These are phyloP conservation scores for Tiphia femorata DNA, from an alignment of 2,888 invertebrate species.

Conservation along the genomic window DNA sequence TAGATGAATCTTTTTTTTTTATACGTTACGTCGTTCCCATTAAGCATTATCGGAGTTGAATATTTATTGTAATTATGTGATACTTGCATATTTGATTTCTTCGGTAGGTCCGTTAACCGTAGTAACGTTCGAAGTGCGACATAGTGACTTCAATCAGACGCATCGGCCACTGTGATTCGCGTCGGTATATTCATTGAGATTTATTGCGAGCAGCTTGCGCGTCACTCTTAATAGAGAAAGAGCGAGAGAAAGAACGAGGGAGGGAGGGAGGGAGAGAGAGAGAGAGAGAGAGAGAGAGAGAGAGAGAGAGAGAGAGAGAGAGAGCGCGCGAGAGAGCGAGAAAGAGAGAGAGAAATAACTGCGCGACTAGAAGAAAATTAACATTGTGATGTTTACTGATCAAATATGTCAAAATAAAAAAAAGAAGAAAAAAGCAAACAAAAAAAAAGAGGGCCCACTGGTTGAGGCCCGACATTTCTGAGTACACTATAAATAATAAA, in stretches of 20 bases:
- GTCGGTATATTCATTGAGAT: not conserved
- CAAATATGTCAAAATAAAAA: conserved; percentile 59
- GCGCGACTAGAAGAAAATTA: conserved; percentile 56
- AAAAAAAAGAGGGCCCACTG: conserved; percentile 60
- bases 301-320: not conserved
- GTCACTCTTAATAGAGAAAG: conserved; percentile 40
- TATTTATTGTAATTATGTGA: no score
- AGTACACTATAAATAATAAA: conserved; percentile 64
- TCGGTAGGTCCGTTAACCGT: no score
- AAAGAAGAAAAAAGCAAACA: no score
- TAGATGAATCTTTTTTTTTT: no score
- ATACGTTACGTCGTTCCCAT: no score
- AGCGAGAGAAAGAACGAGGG: not conserved
- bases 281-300: not conserved
- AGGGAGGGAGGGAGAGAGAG: not conserved
- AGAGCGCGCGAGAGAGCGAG: not conserved
- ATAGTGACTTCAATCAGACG: no score
- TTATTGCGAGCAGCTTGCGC: conserved; percentile 41
- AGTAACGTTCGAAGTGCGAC: no score
- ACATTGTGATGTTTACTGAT: conserved; percentile 63
- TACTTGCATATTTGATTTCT: no score
- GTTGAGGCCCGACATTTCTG: conserved; percentile 63
- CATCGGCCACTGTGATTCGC: no score
- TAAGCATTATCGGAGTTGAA: no score
- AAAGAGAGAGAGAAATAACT: conserved; percentile 35